Base-by-base conservation (phyloP, 1,140 invertebrate species). In the Chlorops oryzae region DNA sequence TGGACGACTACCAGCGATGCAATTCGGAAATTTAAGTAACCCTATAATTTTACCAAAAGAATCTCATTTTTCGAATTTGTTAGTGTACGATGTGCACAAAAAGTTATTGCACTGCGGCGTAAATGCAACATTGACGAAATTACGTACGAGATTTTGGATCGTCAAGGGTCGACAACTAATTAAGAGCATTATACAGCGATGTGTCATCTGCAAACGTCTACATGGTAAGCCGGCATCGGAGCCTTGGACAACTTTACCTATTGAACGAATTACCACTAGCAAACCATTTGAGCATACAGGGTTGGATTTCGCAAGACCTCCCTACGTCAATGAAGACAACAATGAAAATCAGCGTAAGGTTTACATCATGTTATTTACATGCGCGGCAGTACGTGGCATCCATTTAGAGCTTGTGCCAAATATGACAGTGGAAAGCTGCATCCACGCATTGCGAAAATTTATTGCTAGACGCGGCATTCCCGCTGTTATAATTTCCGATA, bases 281-380 rank as follows among this genome's bases (percentile, higher is more conserved):
- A 4, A 18, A 7, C 43, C 25, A 20, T 45, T 34, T 10, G 25
- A 45, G 21, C 17, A n/a, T 6, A 45, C 43, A 18, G 39, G 39
- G 4, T 17, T 41, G 17, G 39, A 41, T 41, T 34, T 34, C 15
- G 43, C 2, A 3, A 18, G 43, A 2, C 27, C 25, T 18, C 43
- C 34, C 10, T 45, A 34, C 13, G 23, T 32, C 3, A 45, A 17
- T 18, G 43, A 15, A 17, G 34, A 35, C 18, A n/a, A n/a, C n/a
- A 10, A 35, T 9, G n/a, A 13, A 15, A 45, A 5, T 7, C 12
- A 20, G 15, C n/a, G 2, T 13, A 32, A 27, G 27, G 17, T 28
- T 17, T 28, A 45, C 27, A 32, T 45, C 23, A 45, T 45, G 27
- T 12, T 45, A 13, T 20, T 45, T 10, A 45, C 43, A 13, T 28